phyloP scores from a whole-genome alignment of 1,140 invertebrate genomes.

The Pectinophora gossypiella region DNA sequence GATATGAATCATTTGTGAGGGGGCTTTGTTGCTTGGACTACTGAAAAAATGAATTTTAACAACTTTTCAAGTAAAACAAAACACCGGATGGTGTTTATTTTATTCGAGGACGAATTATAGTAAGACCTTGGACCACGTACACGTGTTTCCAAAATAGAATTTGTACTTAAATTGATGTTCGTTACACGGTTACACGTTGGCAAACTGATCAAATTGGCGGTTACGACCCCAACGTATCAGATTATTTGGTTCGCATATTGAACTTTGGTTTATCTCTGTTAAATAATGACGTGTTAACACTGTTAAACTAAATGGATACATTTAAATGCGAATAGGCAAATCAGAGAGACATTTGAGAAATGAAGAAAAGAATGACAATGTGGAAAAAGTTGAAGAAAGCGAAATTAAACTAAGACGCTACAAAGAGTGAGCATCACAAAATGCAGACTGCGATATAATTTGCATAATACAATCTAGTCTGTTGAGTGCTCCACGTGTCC shows the following conservation, averaged over 20 bases:
- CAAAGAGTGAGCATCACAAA: background rate
- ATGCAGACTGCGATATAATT: background rate
- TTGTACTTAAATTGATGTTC: background rate
- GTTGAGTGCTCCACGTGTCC: background rate
- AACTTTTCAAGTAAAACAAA: no score
- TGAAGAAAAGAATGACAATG: no score
- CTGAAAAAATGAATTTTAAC: no score
- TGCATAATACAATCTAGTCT: background rate
- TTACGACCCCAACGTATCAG: background rate
- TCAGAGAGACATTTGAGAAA: no score
- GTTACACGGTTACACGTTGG: background rate
- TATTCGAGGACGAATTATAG: background rate
- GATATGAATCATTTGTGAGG: no score
- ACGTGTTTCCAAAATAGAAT: no score
- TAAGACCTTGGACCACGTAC: background rate
- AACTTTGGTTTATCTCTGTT: background rate
- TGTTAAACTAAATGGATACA: no score
- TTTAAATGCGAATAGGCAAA: no score
- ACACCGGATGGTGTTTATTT: no score
- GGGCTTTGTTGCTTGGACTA: no score
- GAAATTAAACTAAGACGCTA: no score
- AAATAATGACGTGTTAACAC: background rate
- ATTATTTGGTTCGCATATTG: background rate
- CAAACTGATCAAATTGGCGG: background rate
- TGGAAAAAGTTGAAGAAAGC: no score